Evolutionary conservation across 2,797 vertebrate genomes (phyloP), one percentile per base, ranked within the genome.

Genomic region (Scolopax rusticola): DNA sequence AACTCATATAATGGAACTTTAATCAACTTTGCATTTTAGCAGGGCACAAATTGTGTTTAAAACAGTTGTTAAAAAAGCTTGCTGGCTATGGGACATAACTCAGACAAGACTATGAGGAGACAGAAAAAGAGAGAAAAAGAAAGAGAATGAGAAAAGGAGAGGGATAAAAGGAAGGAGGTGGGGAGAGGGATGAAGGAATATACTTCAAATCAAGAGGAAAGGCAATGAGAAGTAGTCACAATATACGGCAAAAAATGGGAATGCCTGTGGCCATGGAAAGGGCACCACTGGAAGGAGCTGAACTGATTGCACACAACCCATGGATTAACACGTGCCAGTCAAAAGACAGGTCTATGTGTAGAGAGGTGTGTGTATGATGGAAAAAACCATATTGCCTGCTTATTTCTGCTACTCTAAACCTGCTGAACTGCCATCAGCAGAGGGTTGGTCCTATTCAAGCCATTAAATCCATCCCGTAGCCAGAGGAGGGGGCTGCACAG

Each of bases 251-350:
- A 89, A 91, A 90, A 32, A 64, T 9, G 36, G 25, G 4, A n/a
- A 68, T 21, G 15, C 0, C 0, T 30, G 33, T 1, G 20, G 33
- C 25, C 56, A 54, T 0, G 15, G 78, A 32, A 76, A 3, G 5
- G 74, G 20, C 56, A 36, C 19, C 16, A 1, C 19, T 36, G 47
- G 47, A 48, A 48, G 40, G 23, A 74, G 32, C 40, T 53, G 28
- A 90, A 69, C 16, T 33, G 57, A 79, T 9, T 0, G 0, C 25
- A 60, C 12, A 6, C 32, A 78, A 50, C 21, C 13, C 12, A 6
- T 27, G 9, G 38, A 19, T 45, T 82, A 69, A 80, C 51, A 67
- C 1, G 19, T 48, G 60, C 43, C 56, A 73, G 63, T 43, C 51
- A 91, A 85, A 87, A 75, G n/a, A 60, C 5, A 69, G 38, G 43